A percentile compares a stretch with the other conserved stretches of the same genome.
phyloP scores from a whole-genome alignment of 2,113 vertebrate genomes.

The Tretioscincus oriximinensis region DNA sequence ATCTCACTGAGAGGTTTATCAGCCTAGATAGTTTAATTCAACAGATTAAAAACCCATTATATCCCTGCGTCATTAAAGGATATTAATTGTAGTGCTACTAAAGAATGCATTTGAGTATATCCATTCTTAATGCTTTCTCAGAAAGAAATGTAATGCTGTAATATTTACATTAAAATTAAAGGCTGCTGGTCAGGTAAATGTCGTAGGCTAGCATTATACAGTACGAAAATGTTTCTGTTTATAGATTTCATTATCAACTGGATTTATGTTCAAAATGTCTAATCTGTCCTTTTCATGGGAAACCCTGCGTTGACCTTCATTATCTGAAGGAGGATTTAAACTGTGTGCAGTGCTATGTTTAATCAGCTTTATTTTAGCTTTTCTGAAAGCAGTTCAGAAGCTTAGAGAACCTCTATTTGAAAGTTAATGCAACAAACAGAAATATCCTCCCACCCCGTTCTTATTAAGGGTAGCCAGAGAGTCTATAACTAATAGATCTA shows the following conservation, averaged over 20 bases:
- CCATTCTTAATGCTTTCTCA: slow-evolving; percentile 40
- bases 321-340: slow-evolving; percentile 49
- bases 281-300: slow-evolving; percentile 44
- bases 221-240: slow-evolving; percentile 52
- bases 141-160: slow-evolving; percentile 36
- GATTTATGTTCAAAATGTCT: slow-evolving; percentile 51
- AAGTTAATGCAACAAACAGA: slow-evolving; percentile 30
- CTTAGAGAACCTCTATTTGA: slow-evolving; percentile 26
- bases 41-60: slow-evolving; percentile 61
- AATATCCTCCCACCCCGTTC: slow-evolving; percentile 20
- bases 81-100: slow-evolving; percentile 59
- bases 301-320: slow-evolving; percentile 41
- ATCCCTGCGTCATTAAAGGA: slow-evolving; percentile 38
- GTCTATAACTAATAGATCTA: not conserved
- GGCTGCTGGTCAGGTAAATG: slow-evolving; percentile 50
- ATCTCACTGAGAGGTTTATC: slow-evolving; percentile 41
- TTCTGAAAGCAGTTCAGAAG: slow-evolving; percentile 27
- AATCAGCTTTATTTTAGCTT: slow-evolving; percentile 45
- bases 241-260: slow-evolving; percentile 48
- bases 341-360: slow-evolving; percentile 9
- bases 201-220: slow-evolving; percentile 47
- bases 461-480: not conserved
- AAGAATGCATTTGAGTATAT: slow-evolving; percentile 41
- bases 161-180: slow-evolving; percentile 55
- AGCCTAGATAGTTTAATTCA: slow-evolving; percentile 57